These are phyloP conservation scores for Artibeus jamaicensis DNA, from an alignment of 2,797 vertebrate genomes.

Conservation along the genomic window DNA sequence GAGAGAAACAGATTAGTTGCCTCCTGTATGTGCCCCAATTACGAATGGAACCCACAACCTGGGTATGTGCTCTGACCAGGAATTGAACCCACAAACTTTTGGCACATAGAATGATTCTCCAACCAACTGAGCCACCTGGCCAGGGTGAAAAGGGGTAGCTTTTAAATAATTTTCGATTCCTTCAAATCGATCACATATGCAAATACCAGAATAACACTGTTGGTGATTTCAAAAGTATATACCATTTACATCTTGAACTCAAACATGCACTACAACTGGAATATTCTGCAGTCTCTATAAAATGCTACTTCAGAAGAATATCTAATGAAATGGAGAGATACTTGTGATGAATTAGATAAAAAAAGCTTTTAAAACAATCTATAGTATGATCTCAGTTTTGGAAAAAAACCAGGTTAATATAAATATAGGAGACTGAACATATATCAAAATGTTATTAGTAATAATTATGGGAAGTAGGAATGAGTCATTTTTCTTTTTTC, in stretches of 20 bases:
- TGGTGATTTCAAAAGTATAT: neutral
- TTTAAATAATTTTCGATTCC: constrained; percentile 20
- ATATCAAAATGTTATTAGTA: constrained; percentile 2
- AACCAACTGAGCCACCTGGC: no score
- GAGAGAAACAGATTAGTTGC: no score
- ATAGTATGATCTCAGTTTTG: neutral
- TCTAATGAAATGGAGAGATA: constrained; percentile 34
- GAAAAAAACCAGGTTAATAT: neutral
- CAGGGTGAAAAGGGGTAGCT: neutral
- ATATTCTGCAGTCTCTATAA: constrained; percentile 31
- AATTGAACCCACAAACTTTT: no score
- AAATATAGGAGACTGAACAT: constrained; percentile 34
- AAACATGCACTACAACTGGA: neutral
- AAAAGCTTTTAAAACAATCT: constrained; percentile 33
- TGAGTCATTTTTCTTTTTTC: constrained; percentile 18
- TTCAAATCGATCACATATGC: constrained; percentile 5
- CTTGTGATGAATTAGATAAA: constrained; percentile 16
- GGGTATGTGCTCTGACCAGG: no score
- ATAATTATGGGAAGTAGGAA: constrained; percentile 3
- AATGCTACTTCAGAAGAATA: neutral
- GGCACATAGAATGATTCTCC: no score
- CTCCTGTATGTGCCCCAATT: no score
- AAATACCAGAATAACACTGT: neutral
- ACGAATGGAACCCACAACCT: no score
- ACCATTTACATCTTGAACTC: constrained; percentile 21